Percentiles rank a stretch among this genome's conserved stretches.
These are phyloP conservation scores for Choloepus didactylus DNA, from an alignment of 2,797 vertebrate species.

Conservation along the genomic window DNA sequence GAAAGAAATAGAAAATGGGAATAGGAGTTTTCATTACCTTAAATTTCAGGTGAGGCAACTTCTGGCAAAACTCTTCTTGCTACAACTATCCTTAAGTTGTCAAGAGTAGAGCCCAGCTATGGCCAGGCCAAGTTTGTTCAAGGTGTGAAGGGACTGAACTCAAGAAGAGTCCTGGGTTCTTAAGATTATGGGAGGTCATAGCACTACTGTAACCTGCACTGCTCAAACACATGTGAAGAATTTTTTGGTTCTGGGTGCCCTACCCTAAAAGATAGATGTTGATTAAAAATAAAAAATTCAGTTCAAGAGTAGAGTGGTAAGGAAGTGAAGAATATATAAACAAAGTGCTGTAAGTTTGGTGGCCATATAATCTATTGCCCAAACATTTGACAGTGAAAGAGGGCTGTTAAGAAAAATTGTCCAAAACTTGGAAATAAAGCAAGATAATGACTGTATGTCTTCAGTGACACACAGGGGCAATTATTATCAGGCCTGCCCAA, in stretches of 20 bases:
- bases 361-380: neutral
- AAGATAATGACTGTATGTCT: neutral
- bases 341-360: neutral
- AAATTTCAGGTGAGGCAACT: neutral
- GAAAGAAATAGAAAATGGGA: neutral
- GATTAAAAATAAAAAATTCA: neutral
- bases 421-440: conserved; percentile 25
- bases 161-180: neutral
- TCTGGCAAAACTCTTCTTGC: neutral
- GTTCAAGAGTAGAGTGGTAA: neutral
- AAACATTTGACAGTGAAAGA: neutral
- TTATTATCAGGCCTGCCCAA: neutral
- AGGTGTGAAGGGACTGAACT: neutral
- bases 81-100: neutral
- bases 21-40: neutral
- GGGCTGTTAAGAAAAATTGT: neutral
- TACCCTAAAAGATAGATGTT: neutral
- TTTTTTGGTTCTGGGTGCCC: neutral
- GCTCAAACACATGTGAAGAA: neutral
- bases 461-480: neutral
- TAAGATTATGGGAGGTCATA: neutral
- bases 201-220: neutral
- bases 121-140: neutral
- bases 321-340: neutral
- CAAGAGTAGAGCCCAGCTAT: neutral